Conservation (phyloP, 1,140 invertebrate species). For the Lasioglossum albipes region DNA sequence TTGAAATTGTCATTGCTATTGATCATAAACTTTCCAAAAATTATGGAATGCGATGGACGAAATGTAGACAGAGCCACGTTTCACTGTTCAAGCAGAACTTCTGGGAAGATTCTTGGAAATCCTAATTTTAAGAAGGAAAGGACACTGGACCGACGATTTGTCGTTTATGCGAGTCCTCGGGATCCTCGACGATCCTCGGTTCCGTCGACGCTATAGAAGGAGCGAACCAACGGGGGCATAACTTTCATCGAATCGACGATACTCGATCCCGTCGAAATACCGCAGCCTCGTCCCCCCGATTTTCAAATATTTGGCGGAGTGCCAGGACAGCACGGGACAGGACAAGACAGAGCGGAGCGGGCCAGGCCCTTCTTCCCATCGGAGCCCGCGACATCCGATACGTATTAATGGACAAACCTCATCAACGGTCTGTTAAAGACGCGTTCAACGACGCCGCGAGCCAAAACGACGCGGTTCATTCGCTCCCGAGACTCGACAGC, state of each 20-base stretch:
- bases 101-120: too few relatives aligned
- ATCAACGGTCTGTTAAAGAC: conserved; percentile 55
- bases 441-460: conserved; percentile 35
- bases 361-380: conserved; percentile 22
- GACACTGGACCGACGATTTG: too few relatives aligned
- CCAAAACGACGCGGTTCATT: conserved; percentile 21
- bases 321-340: conserved; percentile 15
- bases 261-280: conserved; percentile 25
- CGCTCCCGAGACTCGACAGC: conserved; percentile 35
- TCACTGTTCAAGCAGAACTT: too few relatives aligned
- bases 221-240: neutral
- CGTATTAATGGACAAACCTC: conserved; percentile 66
- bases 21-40: too few relatives aligned
- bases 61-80: too few relatives aligned
- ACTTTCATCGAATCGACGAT: conserved; percentile 36
- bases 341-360: too few relatives aligned
- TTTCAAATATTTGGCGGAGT: conserved; percentile 32
- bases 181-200: neutral
- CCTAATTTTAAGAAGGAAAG: too few relatives aligned
- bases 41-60: too few relatives aligned
- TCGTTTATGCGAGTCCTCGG: too few relatives aligned
- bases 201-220: neutral
- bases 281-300: conserved; percentile 13
- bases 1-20: too few relatives aligned
- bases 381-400: conserved; percentile 41